Base-by-base conservation (phyloP, 2,888 invertebrate species). In the Apotomis turbidana region DNA sequence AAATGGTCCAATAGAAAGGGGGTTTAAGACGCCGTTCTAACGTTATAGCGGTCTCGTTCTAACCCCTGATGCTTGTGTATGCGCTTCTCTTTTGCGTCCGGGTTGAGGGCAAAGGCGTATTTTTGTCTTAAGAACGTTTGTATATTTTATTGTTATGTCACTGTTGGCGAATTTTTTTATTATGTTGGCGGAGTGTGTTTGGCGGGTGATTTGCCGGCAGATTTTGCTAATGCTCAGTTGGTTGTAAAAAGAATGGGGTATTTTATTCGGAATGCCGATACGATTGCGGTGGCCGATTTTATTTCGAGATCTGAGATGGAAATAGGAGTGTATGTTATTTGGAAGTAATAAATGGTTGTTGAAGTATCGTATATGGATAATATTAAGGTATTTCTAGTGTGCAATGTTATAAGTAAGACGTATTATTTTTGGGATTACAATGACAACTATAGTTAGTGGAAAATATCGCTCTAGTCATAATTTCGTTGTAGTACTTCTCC, bases 1-100 rank as follows among this genome's bases (percentile, higher is more conserved):
- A 85, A 82, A 84, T 83, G 82, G 82, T 75, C 87, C 87, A 87
- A 87, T 87, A 82, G 84, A 84, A 82, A 74, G 75, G 76, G 78
- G 77, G 80, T 83, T 78, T 80, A 85, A 75, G 89, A 88, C 84
- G 88, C 77, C 81, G 80, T 80, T 79, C 78, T 76, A 79, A 73
- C 76, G 72, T 74, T 85, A 81, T 78, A 73, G 76, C 79, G 78
- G 77, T 87, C 90, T 81, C 87, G 80, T 79, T 90, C 87, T 80
- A 77, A 76, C 88, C 74, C 74, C 49, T 27, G 71, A 61, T 60
- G 63, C 69, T 75, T 59, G 58, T 75, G 59, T 78, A 79, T 74
- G 15, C 62, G 74, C 73, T 70, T 80, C 77, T 79, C 79, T 38
- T 41, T 69, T 54, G 6, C 38, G 12, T 15, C 3, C 51, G 54